phyloP scores from a whole-genome alignment of 2,797 vertebrate species.

The Odontamblyopus rebecca region DNA sequence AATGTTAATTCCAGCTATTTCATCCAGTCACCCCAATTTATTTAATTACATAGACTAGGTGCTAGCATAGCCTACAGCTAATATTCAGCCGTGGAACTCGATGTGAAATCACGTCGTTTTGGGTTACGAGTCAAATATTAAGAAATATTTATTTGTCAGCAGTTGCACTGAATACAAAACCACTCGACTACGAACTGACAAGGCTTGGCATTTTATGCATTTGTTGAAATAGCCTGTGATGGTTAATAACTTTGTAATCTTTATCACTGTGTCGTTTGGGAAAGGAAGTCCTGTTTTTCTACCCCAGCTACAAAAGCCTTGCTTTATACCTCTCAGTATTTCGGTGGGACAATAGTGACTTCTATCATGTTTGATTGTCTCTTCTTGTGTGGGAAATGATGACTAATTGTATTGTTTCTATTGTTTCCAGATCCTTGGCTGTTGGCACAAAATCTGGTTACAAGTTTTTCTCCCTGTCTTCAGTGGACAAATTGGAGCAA shows the following conservation, averaged over 20 bases:
- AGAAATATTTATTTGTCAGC: background rate
- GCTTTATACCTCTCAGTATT: conserved; percentile 16
- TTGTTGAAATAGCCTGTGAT: background rate
- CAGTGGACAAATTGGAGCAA: conserved; percentile 99
- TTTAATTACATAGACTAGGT: conserved; percentile 19
- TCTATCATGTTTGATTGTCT: background rate
- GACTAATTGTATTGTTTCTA: conserved; percentile 1
- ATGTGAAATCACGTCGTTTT: conserved; percentile 2
- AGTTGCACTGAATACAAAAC: background rate
- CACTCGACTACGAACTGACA: fast-evolving
- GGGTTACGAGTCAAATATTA: too few species aligned
- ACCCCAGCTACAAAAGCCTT: background rate
- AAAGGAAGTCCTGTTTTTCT: background rate
- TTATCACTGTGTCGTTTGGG: background rate
- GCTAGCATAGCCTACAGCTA: conserved; percentile 5
- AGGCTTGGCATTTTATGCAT: background rate
- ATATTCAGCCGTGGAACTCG: background rate
- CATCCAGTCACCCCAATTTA: background rate
- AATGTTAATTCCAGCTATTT: background rate
- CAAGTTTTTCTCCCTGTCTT: conserved; percentile 98
- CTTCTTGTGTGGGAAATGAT: background rate
- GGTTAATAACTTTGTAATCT: background rate
- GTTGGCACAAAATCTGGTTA: conserved; percentile 98
- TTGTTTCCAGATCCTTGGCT: conserved; percentile 86
- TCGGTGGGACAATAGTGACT: background rate